Percentiles rank a stretch among this genome's conserved stretches.
phyloP scores from a whole-genome alignment of 2,888 invertebrate species.

The Tupiocoris notatus region DNA sequence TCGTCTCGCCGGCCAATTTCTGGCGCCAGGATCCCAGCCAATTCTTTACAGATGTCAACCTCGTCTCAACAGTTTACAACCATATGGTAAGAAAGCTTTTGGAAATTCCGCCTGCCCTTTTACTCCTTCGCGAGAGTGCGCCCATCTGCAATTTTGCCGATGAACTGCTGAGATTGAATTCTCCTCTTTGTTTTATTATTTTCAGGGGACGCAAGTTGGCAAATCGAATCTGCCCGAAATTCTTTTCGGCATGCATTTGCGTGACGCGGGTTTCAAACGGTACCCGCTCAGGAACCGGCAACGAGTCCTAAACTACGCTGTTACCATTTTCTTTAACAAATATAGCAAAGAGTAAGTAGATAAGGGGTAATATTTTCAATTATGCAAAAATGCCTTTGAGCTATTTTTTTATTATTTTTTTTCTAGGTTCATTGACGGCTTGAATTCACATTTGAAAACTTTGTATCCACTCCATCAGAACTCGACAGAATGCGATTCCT shows the following conservation, averaged over 20 bases:
- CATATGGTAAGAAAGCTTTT: slow-evolving; percentile 80
- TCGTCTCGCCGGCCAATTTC: slow-evolving; percentile 89
- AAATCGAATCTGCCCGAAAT: slow-evolving; percentile 84
- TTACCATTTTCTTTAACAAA: slow-evolving; percentile 81
- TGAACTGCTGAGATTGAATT: neutral
- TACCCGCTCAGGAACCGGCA: slow-evolving; percentile 82
- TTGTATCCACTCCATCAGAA: slow-evolving; percentile 64
- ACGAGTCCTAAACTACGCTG: slow-evolving; percentile 82
- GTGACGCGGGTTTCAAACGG: slow-evolving; percentile 85
- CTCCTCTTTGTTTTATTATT: neutral
- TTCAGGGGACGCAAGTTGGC: slow-evolving; percentile 75
- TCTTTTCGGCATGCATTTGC: slow-evolving; percentile 86
- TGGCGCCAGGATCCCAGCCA: slow-evolving; percentile 83
- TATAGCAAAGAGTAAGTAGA: slow-evolving; percentile 74
- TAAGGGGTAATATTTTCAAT: too few species aligned
- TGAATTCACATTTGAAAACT: slow-evolving; percentile 66
- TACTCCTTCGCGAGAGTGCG: too few species aligned
- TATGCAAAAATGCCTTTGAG: too few species aligned
- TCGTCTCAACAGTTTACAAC: slow-evolving; percentile 77
- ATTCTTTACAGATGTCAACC: slow-evolving; percentile 75
- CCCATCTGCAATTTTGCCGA: neutral
- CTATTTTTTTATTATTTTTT: slow-evolving; percentile 10
- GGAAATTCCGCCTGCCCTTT: too few species aligned
- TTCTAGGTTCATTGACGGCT: slow-evolving; percentile 69
- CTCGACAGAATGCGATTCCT: slow-evolving; percentile 19